phyloP scores from a whole-genome alignment of 2,888 invertebrate genomes.

The Limulus polyphemus region DNA sequence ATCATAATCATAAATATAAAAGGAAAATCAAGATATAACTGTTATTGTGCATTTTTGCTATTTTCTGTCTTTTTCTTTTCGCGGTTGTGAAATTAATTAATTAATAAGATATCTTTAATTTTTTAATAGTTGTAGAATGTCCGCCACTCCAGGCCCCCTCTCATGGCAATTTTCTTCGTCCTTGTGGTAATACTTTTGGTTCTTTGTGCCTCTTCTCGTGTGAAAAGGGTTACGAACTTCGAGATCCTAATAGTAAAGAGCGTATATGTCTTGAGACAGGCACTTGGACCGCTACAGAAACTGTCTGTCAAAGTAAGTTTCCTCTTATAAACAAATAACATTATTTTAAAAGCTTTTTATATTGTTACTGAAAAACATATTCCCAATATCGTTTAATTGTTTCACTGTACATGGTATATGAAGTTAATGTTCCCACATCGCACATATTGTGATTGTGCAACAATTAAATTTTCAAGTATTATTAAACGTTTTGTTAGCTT shows the following conservation, averaged over 20 bases:
- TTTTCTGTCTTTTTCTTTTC: too few relatives aligned
- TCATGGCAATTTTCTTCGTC: conserved; percentile 4
- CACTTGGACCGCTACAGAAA: conserved; percentile 8
- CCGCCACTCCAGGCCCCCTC: conserved; percentile 14
- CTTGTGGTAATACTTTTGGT: conserved; percentile 4
- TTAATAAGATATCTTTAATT: background rate
- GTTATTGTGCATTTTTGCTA: too few relatives aligned
- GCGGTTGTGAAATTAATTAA: background rate
- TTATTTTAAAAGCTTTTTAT: too few relatives aligned
- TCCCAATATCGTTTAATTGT: too few relatives aligned
- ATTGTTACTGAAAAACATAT: too few relatives aligned
- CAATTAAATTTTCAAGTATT: too few relatives aligned
- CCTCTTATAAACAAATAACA: background rate
- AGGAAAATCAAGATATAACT: too few relatives aligned
- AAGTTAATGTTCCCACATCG: too few relatives aligned
- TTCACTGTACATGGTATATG: too few relatives aligned
- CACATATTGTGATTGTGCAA: too few relatives aligned
- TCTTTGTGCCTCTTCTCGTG: conserved; percentile 12
- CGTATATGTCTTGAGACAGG: conserved; percentile 7
- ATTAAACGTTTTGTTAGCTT: too few relatives aligned
- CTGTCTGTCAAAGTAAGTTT: conserved; percentile 13
- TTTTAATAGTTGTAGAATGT: conserved; percentile 8
- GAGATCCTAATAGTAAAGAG: background rate
- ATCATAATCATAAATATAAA: too few relatives aligned
- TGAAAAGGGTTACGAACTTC: conserved; percentile 11